Evolutionary conservation across 30 jellyfish, hydroid and myxozoan genomes (phyloP).

Genomic region (Aurelia aurita complex sp. Pacific): DNA sequence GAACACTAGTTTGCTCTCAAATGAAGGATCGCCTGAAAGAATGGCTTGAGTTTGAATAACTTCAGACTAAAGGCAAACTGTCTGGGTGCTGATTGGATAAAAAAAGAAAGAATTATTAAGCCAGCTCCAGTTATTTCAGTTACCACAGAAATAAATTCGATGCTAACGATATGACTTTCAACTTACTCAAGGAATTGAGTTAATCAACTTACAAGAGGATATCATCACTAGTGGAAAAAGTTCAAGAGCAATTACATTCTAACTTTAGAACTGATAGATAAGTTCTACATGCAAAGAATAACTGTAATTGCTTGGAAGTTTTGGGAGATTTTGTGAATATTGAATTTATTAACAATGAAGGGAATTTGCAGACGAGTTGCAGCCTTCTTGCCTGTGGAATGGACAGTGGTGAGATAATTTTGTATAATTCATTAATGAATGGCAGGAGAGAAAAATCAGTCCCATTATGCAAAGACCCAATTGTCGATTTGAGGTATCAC

Average conservation of each 20-base stretch:
- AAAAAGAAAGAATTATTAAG: no score
- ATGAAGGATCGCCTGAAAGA: no score
- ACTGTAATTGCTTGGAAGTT: constrained; percentile 71
- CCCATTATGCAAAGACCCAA: constrained; percentile 52
- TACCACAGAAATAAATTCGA: no score
- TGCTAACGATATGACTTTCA: no score
- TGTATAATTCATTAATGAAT: constrained; percentile 56
- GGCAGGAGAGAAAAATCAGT: constrained; percentile 46
- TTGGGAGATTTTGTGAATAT: constrained; percentile 29
- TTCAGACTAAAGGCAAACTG: no score
- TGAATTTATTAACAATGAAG: constrained; percentile 48
- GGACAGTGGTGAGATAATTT: constrained; percentile 72
- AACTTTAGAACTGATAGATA: not conserved
- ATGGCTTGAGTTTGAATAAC: no score
- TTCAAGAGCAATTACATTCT: constrained; percentile 7
- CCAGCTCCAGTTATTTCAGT: no score
- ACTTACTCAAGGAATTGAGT: no score
- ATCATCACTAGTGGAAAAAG: not conserved
- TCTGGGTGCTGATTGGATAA: no score
- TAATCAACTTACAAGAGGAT: constrained; percentile 16
- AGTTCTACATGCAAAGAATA: not conserved
- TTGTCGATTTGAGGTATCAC: constrained; percentile 19
- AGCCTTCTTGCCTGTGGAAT: constrained; percentile 78
- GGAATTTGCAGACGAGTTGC: constrained; percentile 27
- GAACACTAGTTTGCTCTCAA: no score